Base-by-base conservation (phyloP, 2,888 invertebrate species). In the Gandaritis pyraliata region DNA sequence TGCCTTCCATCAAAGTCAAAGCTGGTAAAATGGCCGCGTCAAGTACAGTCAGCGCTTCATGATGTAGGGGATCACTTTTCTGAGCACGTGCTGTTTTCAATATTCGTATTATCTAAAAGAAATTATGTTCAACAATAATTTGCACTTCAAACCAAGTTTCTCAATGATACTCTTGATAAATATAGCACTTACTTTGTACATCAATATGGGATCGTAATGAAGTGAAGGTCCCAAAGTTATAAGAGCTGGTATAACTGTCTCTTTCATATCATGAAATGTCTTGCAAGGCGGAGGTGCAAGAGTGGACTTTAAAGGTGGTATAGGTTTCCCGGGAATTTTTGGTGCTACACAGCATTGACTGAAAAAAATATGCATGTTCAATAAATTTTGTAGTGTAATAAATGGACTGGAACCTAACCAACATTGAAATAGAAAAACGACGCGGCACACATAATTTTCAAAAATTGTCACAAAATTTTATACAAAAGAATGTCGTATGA, bases 11-110 rank as follows among this genome's bases (percentile, higher is more conserved):
- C 73, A 98, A 95, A 0, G 98, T 97, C 18, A 99, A 92, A 0
- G 98, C 95, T 0, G 99, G 99, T 65, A 99, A 87, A 65, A 99
- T 94, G 1, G 97, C 96, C 47, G 97, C 95, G 81, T 99, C 99
- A 60, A 98, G 88, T 49, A 98, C 93, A 5, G 96, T 96, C 58
- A 98, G 87, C 45, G 98, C 95, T 68, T 98, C 97, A 76, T 96
- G 95, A 81, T 97, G 96, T 45, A 97, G 87, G 10, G 93, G 93
- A 73, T 95, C 94, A 43, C 84, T 88, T 53, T 84, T 74, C 13
- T 81, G 71, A 7, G 81, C 78, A 7, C 87, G 83, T 0, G 92
- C 82, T 10, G 88, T 85, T 70, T 88, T 78, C 33, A 92, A 70
- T 67, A 92, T 87, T 65, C 93, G 88, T 65, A 93, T 90, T 68